These are phyloP conservation scores for Drosophila tropicalis DNA, from an alignment of 1,140 invertebrate genomes.

Conservation along the genomic window DNA sequence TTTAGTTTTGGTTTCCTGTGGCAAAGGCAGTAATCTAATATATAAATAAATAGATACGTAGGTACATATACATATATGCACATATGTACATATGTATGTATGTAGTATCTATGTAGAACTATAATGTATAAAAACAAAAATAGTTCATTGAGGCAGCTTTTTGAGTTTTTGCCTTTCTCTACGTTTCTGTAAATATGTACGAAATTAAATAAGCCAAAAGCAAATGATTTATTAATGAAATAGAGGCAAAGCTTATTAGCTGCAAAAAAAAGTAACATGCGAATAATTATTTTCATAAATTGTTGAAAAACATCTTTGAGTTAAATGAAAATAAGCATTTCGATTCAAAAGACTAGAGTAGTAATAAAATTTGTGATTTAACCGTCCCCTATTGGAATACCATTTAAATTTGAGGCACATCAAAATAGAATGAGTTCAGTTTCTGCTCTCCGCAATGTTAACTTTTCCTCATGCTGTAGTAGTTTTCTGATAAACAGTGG, in stretches of 20 bases:
- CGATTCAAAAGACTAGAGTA: too few species aligned
- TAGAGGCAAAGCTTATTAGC: conserved; percentile 25
- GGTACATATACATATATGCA: background rate
- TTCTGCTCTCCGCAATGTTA: too few species aligned
- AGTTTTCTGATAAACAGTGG: too few species aligned
- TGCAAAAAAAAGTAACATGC: background rate
- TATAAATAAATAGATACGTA: conserved; percentile 44
- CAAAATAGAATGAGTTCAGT: too few species aligned
- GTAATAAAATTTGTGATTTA: too few species aligned
- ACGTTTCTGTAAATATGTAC: conserved; percentile 25
- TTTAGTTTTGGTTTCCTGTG: conserved; percentile 35
- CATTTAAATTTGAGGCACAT: too few species aligned
- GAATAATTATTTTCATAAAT: background rate
- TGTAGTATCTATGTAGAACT: background rate
- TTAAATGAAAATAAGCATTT: background rate
- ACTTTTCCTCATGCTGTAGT: too few species aligned
- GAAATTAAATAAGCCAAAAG: conserved; percentile 32
- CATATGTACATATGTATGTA: background rate
- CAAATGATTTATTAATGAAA: conserved; percentile 57
- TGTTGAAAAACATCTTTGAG: background rate
- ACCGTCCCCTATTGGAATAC: too few species aligned
- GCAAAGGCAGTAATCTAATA: conserved; percentile 47
- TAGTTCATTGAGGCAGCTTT: conserved; percentile 60
- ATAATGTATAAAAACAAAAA: conserved; percentile 27
- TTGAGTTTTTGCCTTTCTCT: background rate